Base-by-base conservation (phyloP, 2,113 vertebrate species). In the Neopipo cinnamomea region DNA sequence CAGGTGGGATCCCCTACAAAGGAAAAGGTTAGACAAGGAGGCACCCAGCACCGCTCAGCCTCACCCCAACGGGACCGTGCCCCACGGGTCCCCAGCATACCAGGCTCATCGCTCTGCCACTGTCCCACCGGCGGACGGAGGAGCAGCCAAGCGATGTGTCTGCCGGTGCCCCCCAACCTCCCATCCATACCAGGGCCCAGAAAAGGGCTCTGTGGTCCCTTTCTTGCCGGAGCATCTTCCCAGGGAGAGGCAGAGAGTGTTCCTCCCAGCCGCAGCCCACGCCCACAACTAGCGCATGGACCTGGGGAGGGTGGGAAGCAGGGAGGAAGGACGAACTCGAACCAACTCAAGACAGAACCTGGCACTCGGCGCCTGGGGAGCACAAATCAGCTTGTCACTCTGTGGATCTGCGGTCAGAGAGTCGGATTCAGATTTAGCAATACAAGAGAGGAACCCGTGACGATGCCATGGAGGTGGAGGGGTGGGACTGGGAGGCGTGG, bases 401-500 rank as follows among this genome's bases (percentile, higher is more conserved):
- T 96, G 96, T 95, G 89, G 92, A 95, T 93, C 97, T 96, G 95
- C 12, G 27, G 89, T 97, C 90, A 90, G 94, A 96, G 95, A 97
- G 95, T 96, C 93, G 87, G 96, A 96, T 97, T 97, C 96, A 94
- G 96, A 95, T 94, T 96, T 91, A 97, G 95, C 94, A 96, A 98
- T 97, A 98, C 98, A 98, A 98, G 98, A 98, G 98, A 99, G 98
- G 98, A 98, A 98, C 97, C 97, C 96, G 93, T 98, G 98, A 98
- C 94, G 94, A 98, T 98, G 98, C 91, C 94, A 96, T 97, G 95
- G 81, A 95, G 77, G 95, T 93, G 89, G 91, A 88, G 39, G 59
- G 68, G 72, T 86, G 78, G 46, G 31, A 79, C 58, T 8, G 3
- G 68, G 93, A 93, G 85, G 92, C 1, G 37, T 86, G 86, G 91